phyloP scores from a whole-genome alignment of 2,113 vertebrate genomes.

The Hippocampus comes region DNA sequence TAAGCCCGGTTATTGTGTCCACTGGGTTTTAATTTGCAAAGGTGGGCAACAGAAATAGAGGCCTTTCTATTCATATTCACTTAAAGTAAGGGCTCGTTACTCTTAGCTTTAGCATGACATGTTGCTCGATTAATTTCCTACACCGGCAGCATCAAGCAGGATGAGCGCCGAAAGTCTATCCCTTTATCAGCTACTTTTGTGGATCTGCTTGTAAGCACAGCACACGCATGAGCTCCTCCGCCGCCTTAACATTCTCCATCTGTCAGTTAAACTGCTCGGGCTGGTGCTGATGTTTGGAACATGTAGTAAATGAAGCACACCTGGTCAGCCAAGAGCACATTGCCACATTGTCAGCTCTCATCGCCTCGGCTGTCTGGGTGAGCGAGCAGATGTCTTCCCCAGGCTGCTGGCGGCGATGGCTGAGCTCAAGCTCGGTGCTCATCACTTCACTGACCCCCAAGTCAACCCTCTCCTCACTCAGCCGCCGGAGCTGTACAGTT shows the following conservation, averaged over 20 bases:
- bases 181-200: constrained; percentile 56
- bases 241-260: constrained; percentile 51
- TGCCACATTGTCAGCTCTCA: constrained; percentile 26
- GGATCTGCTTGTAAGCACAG: constrained; percentile 45
- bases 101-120: constrained; percentile 37
- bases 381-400: constrained; percentile 47
- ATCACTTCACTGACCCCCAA: constrained; percentile 27
- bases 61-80: constrained; percentile 34
- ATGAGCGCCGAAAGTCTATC: constrained; percentile 50
- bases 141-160: constrained; percentile 38
- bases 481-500: constrained; percentile 12
- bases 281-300: constrained; percentile 39
- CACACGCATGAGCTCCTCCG: constrained; percentile 33
- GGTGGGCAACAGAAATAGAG: constrained; percentile 34
- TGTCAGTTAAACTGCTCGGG: constrained; percentile 44
- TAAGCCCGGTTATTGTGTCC: constrained; percentile 44
- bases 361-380: constrained; percentile 27
- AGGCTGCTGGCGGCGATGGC: constrained; percentile 50
- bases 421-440: constrained; percentile 36
- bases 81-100: constrained; percentile 49
- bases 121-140: constrained; percentile 49
- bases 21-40: constrained; percentile 45
- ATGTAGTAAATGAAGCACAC: constrained; percentile 33
- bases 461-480: constrained; percentile 32
- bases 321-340: constrained; percentile 36